phyloP scores from a whole-genome alignment of 2,888 invertebrate species.

The Plemyria rubiginata region DNA sequence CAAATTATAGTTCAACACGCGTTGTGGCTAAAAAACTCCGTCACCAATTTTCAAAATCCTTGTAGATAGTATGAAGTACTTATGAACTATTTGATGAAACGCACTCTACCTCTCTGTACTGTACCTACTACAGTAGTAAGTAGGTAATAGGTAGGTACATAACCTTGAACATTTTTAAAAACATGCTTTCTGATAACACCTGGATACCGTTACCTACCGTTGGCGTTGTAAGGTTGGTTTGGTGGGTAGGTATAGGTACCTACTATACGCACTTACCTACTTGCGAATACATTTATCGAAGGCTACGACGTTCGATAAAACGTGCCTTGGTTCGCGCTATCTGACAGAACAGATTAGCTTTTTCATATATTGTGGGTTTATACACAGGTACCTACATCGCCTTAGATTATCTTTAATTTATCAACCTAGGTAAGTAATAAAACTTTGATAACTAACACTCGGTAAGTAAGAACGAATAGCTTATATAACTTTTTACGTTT shows the following conservation, averaged over 20 bases:
- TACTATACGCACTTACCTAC: too few relatives aligned
- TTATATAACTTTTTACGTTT: too few relatives aligned
- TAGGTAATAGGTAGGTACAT: neutral
- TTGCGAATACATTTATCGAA: conserved; percentile 42
- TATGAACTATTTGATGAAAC: too few relatives aligned
- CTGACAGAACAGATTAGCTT: conserved; percentile 49
- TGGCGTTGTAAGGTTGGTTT: conserved; percentile 28
- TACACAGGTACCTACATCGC: too few relatives aligned
- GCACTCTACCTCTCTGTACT: too few relatives aligned
- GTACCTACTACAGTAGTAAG: too few relatives aligned
- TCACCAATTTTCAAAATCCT: too few relatives aligned
- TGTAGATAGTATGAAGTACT: too few relatives aligned
- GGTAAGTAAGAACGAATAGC: neutral
- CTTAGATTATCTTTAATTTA: conserved; percentile 31
- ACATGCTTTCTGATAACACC: conserved; percentile 46
- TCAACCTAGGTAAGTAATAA: neutral
- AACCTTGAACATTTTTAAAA: conserved; percentile 53
- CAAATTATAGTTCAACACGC: too few relatives aligned
- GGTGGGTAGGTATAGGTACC: too few relatives aligned
- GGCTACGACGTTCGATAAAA: conserved; percentile 49
- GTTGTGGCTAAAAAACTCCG: too few relatives aligned
- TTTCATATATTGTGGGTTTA: conserved; percentile 40
- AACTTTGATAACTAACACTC: neutral
- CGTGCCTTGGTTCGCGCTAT: conserved; percentile 46
- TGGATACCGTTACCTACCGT: conserved; percentile 44